Evolutionary conservation across 2,888 invertebrate genomes (phyloP).

Genomic region (Arctia plantaginis): DNA sequence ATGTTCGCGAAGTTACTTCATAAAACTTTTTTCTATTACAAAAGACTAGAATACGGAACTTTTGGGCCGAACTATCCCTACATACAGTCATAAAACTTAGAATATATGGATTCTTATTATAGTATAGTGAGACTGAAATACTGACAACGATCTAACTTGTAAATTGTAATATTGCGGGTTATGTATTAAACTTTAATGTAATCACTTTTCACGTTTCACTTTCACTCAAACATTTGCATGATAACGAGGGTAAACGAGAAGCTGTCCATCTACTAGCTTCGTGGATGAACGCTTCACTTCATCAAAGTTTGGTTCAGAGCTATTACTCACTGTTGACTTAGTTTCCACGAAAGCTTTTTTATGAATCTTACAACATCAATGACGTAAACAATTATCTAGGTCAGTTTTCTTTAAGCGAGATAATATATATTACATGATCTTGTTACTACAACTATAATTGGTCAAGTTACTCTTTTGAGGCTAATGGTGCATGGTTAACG

Average conservation of each 20-base stretch:
- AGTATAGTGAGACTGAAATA: neutral
- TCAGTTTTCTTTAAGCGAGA: neutral
- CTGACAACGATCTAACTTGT: too few species aligned
- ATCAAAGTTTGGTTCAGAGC: neutral
- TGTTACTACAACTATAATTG: neutral
- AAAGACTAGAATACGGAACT: neutral
- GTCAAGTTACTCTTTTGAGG: neutral
- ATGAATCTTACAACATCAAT: neutral
- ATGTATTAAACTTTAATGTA: too few species aligned
- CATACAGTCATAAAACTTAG: neutral
- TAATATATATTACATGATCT: neutral
- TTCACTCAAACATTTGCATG: neutral
- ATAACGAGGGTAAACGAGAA: neutral
- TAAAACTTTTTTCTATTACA: neutral
- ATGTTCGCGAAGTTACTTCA: neutral
- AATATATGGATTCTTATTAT: neutral
- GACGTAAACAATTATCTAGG: neutral
- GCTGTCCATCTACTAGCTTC: neutral
- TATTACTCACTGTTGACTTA: neutral
- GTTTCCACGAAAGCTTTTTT: neutral
- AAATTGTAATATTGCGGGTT: too few species aligned
- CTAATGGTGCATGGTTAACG: constrained; percentile 1
- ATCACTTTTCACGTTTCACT: too few species aligned
- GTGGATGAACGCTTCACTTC: neutral
- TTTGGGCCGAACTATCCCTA: neutral